Evolutionary conservation across 2,888 invertebrate species (phyloP).

Genomic region (Drosophila dives): DNA sequence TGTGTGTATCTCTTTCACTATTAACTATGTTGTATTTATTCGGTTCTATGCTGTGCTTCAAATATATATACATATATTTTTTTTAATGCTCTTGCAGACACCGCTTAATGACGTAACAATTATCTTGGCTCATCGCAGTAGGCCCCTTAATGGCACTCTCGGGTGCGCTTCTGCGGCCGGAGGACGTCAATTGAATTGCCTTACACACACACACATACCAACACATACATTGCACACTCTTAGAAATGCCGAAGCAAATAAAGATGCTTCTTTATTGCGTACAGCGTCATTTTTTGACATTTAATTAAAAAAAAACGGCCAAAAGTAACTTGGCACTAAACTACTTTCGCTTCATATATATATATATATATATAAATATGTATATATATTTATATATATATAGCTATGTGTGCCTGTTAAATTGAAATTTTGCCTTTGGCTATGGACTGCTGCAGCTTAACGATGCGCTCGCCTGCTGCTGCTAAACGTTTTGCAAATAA

Average conservation of each 20-base stretch:
- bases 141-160: slow-evolving; percentile 72
- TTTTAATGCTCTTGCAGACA: slow-evolving; percentile 56
- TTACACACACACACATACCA: slow-evolving; percentile 30
- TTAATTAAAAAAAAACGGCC: slow-evolving; percentile 52
- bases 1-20: slow-evolving; percentile 31
- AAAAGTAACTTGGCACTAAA: slow-evolving; percentile 35
- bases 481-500: slow-evolving; percentile 80
- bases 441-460: slow-evolving; percentile 26
- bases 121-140: slow-evolving; percentile 66
- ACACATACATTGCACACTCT: slow-evolving; percentile 14
- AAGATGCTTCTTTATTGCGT: slow-evolving; percentile 47
- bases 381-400: not conserved
- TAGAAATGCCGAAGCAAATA: slow-evolving; percentile 18
- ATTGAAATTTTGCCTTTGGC: slow-evolving; percentile 35
- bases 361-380: not conserved
- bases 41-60: not conserved
- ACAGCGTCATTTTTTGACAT: slow-evolving; percentile 51
- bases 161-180: slow-evolving; percentile 69
- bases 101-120: slow-evolving; percentile 79
- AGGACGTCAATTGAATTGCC: slow-evolving; percentile 73
- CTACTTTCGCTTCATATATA: slow-evolving; percentile 4
- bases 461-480: slow-evolving; percentile 48
- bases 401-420: slow-evolving; percentile 1
- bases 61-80: not conserved
- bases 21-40: slow-evolving; percentile 25